Evolutionary conservation across 2,797 vertebrate species (phyloP), one percentile per base, ranked within the genome.

Genomic region (Anolis apletophallus): DNA sequence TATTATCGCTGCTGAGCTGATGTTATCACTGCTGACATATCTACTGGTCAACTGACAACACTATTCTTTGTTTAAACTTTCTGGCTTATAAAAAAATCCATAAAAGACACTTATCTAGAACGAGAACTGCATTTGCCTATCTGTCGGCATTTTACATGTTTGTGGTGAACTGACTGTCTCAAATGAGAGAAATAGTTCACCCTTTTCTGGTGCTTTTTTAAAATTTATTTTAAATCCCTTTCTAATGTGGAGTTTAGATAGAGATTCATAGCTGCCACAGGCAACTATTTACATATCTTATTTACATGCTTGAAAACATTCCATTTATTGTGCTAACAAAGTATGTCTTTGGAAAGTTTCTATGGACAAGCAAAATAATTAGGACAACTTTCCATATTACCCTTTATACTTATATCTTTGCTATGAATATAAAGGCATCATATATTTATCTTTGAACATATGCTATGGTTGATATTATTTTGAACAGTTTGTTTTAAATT

Each of bases 11-110:
- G 23, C 86, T 88, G 69, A 32, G 82, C 72, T 85, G 36, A 1
- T 1, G 59, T 79, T 84, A 29, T 88, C 68, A 71, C 1, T 54
- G 23, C 86, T 88, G 69, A 32, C 90, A 32, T 79, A 85, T 80
- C 55, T 86, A 46, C 36, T 71, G 29, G 67, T 81, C 85, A 80
- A 71, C 52, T 78, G 17, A 74, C 54, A 75, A 52, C 5, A 52
- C 57, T 61, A 32, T 52, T 52, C 69, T 83, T n/a, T n/a, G n/a
- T n/a, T n/a, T n/a, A 3, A 83, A 19, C 21, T 57, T 78, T 72
- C 68, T 80, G 23, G 50, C 50, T 46, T 46, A 29, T 19, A 85
- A 55, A 13, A n/a, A n/a, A 69, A 61, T 61, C 36, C 36, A 79
- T 50, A 71, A 50, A 79, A 36, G 2, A 29, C 23, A 50, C 76